Evolutionary conservation across 1,140 invertebrate species (phyloP).

Genomic region (Drosophila mojavensis): DNA sequence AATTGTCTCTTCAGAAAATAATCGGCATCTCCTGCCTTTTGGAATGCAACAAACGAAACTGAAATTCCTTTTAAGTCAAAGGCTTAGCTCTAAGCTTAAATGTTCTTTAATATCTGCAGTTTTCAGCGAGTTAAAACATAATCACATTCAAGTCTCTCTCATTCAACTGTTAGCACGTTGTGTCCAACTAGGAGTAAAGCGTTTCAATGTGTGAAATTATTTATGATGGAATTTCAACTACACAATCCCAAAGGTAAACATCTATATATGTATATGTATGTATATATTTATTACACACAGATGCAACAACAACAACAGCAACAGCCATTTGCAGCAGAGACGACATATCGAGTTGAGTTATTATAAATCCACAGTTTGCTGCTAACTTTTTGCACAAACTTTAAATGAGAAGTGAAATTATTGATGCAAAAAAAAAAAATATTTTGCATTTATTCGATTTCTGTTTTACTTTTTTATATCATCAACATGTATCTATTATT

Average conservation of each 20-base stretch:
- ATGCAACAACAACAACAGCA: neutral
- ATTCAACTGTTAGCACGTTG: slow-evolving; percentile 46
- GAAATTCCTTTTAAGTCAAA: neutral
- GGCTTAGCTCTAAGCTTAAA: neutral
- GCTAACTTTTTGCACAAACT: slow-evolving; percentile 61
- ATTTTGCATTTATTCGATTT: slow-evolving; percentile 17
- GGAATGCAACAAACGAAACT: too few species aligned
- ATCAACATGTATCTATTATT: neutral
- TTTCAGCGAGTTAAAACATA: neutral
- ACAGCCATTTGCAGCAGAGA: slow-evolving; percentile 16
- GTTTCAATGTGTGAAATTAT: slow-evolving; percentile 64
- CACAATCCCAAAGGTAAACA: slow-evolving; percentile 17
- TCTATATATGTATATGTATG: neutral
- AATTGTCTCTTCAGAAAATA: too few species aligned
- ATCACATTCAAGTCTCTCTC: neutral
- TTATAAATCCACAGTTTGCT: slow-evolving; percentile 57
- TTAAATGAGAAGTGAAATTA: slow-evolving; percentile 36
- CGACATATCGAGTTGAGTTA: slow-evolving; percentile 33
- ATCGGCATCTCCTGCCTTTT: too few species aligned
- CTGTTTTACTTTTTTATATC: slow-evolving; percentile 16
- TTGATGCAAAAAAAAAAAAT: slow-evolving; percentile 26
- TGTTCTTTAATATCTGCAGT: neutral
- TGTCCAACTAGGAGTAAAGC: slow-evolving; percentile 51
- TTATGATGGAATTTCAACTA: slow-evolving; percentile 69
- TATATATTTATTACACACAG: neutral